A percentile compares a stretch with the other conserved stretches of the same genome.
phyloP scores from a whole-genome alignment of 2,797 vertebrate genomes.

The Lemur catta region DNA sequence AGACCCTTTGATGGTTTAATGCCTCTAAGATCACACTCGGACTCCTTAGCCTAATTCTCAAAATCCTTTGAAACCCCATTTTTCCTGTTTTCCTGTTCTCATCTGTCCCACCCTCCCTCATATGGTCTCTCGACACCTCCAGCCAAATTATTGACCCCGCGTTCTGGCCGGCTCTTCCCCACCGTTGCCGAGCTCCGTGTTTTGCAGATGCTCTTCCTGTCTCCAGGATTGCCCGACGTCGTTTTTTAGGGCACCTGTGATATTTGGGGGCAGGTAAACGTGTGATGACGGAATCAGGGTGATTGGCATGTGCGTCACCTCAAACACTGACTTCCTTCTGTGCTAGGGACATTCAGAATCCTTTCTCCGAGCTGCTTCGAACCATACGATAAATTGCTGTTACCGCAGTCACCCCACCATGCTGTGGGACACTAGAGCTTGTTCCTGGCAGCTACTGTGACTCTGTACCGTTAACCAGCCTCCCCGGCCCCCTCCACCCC shows the following conservation, averaged over 20 bases:
- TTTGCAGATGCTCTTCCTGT: too few relatives aligned
- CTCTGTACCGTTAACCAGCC: not conserved
- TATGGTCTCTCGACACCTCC: not conserved
- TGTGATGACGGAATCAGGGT: not conserved
- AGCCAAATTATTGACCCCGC: not conserved
- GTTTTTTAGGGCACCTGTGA: not conserved
- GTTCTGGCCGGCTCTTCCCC: not conserved
- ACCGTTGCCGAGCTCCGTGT: accelerated
- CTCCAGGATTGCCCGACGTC: too few relatives aligned
- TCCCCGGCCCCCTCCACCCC: not conserved
- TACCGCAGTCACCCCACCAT: not conserved
- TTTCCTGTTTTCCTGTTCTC: too few relatives aligned
- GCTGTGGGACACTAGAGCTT: accelerated
- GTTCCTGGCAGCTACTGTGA: not conserved
- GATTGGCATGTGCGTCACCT: not conserved
- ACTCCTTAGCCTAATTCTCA: not conserved
- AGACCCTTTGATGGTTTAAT: not conserved
- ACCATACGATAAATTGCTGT: too few relatives aligned
- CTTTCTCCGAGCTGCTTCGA: not conserved
- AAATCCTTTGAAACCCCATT: not conserved
- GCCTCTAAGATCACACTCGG: not conserved
- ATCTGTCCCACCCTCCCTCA: not conserved
- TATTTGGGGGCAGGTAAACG: not conserved
- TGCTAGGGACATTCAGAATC: not conserved
- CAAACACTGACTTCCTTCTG: not conserved